Conservation (phyloP, 53 echinoderm and acorn worm genomes). For the Stichopus horrens region DNA sequence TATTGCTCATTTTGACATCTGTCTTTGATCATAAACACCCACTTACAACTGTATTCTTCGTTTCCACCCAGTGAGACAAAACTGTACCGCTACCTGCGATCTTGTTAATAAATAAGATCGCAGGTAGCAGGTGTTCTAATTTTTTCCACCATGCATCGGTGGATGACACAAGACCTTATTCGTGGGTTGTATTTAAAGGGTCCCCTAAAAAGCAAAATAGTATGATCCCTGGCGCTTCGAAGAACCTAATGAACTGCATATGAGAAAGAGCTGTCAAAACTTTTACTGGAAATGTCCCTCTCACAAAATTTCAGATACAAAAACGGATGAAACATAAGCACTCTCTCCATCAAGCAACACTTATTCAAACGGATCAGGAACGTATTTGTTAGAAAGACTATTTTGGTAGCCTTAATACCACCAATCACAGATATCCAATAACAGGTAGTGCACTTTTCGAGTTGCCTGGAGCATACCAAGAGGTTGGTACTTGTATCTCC, state of each 20-base stretch:
- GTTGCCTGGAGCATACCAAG: constrained; percentile 6
- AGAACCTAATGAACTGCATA: constrained; percentile 54
- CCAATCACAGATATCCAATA: constrained; percentile 39
- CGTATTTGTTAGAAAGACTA: constrained; percentile 51
- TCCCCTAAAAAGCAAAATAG: constrained; percentile 57
- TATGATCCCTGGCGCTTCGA: constrained; percentile 61
- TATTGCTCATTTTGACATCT: too few species aligned
- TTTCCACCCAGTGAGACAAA: constrained; percentile 65
- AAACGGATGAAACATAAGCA: constrained; percentile 53
- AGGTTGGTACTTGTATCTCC: constrained; percentile 14
- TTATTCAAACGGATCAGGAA: constrained; percentile 48
- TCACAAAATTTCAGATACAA: constrained; percentile 54
- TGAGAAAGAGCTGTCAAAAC: constrained; percentile 59
- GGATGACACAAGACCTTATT: constrained; percentile 54
- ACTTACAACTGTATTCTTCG: constrained; percentile 45
- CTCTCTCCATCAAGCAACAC: constrained; percentile 49
- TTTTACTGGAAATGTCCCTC: constrained; percentile 58
- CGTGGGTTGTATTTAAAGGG: constrained; percentile 63
- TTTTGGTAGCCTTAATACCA: constrained; percentile 50
- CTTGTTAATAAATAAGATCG: constrained; percentile 34
- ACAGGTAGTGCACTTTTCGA: constrained; percentile 20
- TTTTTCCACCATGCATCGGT: constrained; percentile 22
- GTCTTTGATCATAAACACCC: constrained; percentile 24
- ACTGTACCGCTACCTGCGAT: constrained; percentile 58
- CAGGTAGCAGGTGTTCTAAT: neutral